A percentile compares a stretch with the other conserved stretches of the same genome.
phyloP scores from a whole-genome alignment of 1,140 invertebrate species.

The Globodera rostochiensis region DNA sequence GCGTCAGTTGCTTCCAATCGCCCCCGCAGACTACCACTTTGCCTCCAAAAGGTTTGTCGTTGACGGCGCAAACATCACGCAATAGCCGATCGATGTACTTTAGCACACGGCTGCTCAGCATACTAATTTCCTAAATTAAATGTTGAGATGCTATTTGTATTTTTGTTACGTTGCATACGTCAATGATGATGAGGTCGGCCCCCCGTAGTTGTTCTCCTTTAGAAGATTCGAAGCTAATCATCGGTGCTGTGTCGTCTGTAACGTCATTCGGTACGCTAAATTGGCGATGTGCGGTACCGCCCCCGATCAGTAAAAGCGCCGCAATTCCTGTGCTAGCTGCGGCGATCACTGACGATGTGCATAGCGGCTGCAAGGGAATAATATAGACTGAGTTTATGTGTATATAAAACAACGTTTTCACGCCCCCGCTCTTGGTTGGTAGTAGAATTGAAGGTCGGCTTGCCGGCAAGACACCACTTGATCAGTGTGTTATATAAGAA shows the following conservation, averaged over 20 bases:
- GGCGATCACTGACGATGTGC: too few relatives aligned
- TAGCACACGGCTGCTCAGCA: background rate
- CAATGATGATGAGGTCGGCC: slow-evolving; percentile 5
- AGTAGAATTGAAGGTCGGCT: background rate
- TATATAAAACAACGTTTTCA: too few relatives aligned
- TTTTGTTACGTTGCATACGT: background rate
- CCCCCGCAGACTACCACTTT: slow-evolving; percentile 54
- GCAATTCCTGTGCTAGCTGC: too few relatives aligned
- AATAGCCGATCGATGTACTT: background rate
- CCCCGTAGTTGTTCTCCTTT: background rate
- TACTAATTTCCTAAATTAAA: slow-evolving; percentile 11
- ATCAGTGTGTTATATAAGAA: slow-evolving; percentile 56
- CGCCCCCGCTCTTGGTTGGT: too few relatives aligned
- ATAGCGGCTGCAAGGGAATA: too few relatives aligned
- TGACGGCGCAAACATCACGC: background rate
- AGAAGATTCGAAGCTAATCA: slow-evolving; percentile 11
- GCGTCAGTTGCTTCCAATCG: slow-evolving; percentile 60
- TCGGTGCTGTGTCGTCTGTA: too few relatives aligned
- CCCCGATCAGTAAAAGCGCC: too few relatives aligned
- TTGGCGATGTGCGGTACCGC: too few relatives aligned
- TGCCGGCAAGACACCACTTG: slow-evolving; percentile 6
- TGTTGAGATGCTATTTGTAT: background rate
- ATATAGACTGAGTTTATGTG: too few relatives aligned
- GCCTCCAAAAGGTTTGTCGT: slow-evolving; percentile 53
- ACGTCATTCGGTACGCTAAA: too few relatives aligned